A percentile compares a stretch with the other conserved stretches of the same genome.
Evolutionary conservation across 2,888 invertebrate genomes (phyloP).

Genomic region (Stramonita haemastoma): DNA sequence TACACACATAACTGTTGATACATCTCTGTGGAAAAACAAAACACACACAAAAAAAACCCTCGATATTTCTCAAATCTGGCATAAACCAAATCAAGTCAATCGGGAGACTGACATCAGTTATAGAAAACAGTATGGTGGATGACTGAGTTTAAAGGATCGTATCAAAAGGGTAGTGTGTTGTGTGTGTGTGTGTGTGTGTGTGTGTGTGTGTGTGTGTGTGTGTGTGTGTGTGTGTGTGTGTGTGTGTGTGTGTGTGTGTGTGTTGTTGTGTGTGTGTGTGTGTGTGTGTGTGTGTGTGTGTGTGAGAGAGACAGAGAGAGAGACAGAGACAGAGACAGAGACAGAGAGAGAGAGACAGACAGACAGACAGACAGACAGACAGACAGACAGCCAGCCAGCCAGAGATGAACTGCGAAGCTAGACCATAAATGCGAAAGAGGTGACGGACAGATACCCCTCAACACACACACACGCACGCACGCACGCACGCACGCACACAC

Average conservation of each 20-base stretch:
- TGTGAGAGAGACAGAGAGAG: background rate
- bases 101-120: background rate
- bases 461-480: too few species aligned
- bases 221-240: conserved; percentile 1
- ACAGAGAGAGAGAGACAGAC: background rate
- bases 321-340: background rate
- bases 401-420: background rate
- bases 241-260: conserved; percentile 6
- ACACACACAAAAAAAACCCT: background rate
- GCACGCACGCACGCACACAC: too few species aligned
- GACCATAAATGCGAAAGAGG: too few species aligned
- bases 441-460: too few species aligned
- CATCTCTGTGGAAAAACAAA: background rate
- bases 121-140: background rate
- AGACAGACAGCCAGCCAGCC: background rate
- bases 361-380: background rate
- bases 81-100: background rate
- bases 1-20: too few species aligned
- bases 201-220: background rate
- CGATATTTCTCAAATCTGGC: background rate
- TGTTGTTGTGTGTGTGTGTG: background rate
- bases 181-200: background rate
- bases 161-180: background rate
- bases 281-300: background rate
- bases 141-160: background rate